Evolutionary conservation across 2,113 vertebrate species (phyloP).

Genomic region (Strix uralensis): DNA sequence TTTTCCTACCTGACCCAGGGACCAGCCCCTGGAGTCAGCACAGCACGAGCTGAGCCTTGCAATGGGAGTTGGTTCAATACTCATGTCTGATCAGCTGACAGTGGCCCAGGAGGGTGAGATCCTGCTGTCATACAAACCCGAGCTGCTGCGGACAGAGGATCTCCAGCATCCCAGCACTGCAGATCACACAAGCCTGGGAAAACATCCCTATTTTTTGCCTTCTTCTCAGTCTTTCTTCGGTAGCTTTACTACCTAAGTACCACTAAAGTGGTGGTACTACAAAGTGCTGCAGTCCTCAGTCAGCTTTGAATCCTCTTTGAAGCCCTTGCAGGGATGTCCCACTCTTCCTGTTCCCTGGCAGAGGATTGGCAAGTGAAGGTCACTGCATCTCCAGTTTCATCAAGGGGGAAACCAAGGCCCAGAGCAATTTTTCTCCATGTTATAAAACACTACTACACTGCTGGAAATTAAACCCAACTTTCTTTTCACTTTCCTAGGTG

Average conservation of each 20-base stretch:
- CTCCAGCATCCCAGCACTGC: neutral
- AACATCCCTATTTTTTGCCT: neutral
- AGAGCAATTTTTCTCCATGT: neutral
- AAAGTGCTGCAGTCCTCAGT: neutral
- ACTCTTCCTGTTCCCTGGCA: neutral
- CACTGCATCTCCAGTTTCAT: neutral
- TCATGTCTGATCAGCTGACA: fast-evolving
- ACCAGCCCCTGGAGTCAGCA: neutral
- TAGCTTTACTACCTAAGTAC: neutral
- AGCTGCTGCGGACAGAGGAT: neutral
- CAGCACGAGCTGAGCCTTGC: neutral
- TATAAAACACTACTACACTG: neutral
- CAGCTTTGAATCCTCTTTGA: neutral
- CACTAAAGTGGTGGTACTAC: neutral
- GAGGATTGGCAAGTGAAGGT: neutral
- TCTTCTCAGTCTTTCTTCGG: neutral
- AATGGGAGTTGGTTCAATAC: neutral
- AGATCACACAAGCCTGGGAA: neutral
- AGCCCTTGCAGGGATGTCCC: neutral
- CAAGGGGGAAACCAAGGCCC: neutral
- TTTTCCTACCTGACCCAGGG: neutral
- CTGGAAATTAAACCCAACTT: neutral
- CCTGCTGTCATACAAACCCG: neutral
- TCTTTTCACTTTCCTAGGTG: neutral
- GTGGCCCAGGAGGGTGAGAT: neutral